Conservation (phyloP, 2,888 invertebrate species). For the Tiliacea citrago region DNA sequence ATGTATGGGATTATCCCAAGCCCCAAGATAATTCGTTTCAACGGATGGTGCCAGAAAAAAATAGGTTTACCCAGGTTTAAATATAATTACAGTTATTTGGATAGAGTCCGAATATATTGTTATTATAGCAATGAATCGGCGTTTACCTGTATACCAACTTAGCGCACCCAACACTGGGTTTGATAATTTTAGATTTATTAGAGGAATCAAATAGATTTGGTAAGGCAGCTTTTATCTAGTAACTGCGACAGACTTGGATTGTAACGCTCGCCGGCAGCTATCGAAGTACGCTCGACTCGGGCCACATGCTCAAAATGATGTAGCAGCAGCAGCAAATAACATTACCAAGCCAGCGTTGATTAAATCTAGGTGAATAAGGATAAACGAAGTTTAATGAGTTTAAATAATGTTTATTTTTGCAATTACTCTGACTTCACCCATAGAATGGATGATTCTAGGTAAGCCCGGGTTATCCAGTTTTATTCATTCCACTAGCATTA, state of each 20-base stretch:
- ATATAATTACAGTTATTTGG: neutral
- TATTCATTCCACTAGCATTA: neutral
- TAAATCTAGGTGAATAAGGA: neutral
- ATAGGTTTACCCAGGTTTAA: neutral
- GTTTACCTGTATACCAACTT: neutral
- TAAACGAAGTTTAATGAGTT: no score
- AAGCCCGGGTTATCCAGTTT: neutral
- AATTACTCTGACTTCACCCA: neutral
- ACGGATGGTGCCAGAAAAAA: neutral
- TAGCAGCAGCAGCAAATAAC: neutral
- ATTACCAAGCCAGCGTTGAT: neutral
- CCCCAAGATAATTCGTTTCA: neutral
- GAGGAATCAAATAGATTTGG: neutral
- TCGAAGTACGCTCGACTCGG: neutral
- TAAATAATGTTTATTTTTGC: neutral
- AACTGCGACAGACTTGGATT: neutral
- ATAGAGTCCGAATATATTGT: neutral
- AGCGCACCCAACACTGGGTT: neutral
- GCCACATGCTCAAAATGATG: neutral
- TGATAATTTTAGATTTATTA: neutral
- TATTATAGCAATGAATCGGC: neutral
- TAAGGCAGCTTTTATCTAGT: neutral
- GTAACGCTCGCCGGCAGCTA: neutral
- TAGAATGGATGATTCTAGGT: neutral
- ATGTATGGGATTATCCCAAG: conserved; percentile 2